Percentiles rank a stretch among this genome's conserved stretches.
Conservation (phyloP, 2,888 invertebrate genomes). For the Entomobrya proxima region DNA sequence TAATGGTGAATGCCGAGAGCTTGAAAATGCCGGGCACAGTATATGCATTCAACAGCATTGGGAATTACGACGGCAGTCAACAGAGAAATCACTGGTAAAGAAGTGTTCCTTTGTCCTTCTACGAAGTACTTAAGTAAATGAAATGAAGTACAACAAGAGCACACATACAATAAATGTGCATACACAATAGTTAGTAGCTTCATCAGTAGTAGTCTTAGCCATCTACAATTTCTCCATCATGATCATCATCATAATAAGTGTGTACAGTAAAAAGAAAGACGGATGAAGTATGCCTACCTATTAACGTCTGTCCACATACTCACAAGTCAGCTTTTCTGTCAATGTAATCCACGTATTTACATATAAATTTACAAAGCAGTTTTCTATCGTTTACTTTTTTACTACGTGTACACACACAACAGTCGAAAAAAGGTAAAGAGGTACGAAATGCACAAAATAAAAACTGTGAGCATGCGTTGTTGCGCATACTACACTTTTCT, state of each 20-base stretch:
- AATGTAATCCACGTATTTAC: neutral
- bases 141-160: slow-evolving; percentile 54
- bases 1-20: slow-evolving; percentile 5
- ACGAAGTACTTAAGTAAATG: slow-evolving; percentile 51
- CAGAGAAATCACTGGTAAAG: slow-evolving; percentile 51
- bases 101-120: slow-evolving; percentile 62
- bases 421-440: neutral
- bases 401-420: neutral
- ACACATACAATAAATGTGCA: neutral
- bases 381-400: neutral
- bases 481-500: neutral
- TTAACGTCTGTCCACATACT: slow-evolving; percentile 10
- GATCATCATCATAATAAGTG: slow-evolving; percentile 10
- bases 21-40: neutral
- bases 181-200: too few relatives aligned
- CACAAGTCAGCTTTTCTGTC: slow-evolving; percentile 8
- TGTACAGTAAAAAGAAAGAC: neutral
- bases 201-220: neutral
- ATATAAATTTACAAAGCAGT: neutral
- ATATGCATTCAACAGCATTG: neutral
- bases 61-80: slow-evolving; percentile 46
- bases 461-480: neutral
- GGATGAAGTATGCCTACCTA: slow-evolving; percentile 5
- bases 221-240: neutral
- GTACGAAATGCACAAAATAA: neutral